These are phyloP conservation scores for Hyposoter didymator DNA, from an alignment of 2,888 invertebrate genomes.

Conservation along the genomic window DNA sequence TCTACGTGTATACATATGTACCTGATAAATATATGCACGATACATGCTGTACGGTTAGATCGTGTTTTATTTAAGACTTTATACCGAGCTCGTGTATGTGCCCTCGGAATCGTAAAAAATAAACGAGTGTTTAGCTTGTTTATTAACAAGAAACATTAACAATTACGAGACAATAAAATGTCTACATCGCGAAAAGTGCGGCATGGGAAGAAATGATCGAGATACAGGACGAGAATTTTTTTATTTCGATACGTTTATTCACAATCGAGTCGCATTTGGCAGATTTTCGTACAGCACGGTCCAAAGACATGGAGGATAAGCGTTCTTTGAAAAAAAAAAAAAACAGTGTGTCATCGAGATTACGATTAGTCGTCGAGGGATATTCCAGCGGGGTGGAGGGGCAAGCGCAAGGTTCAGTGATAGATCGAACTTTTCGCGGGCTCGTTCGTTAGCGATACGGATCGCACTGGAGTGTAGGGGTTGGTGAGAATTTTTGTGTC, in stretches of 20 bases:
- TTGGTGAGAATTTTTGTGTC: conserved; percentile 38
- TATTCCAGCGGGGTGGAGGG: background rate
- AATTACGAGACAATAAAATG: background rate
- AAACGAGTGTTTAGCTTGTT: conserved; percentile 45
- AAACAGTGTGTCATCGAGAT: conserved; percentile 59
- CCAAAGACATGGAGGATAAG: background rate
- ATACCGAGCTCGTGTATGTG: background rate
- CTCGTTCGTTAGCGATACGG: conserved; percentile 66
- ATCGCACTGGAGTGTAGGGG: conserved; percentile 61
- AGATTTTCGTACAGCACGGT: too few species aligned
- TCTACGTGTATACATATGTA: conserved; percentile 1
- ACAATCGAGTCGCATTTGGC: background rate
- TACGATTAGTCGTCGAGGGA: conserved; percentile 55
- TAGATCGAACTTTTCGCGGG: conserved; percentile 65
- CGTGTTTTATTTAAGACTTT: conserved; percentile 65
- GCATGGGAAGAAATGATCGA: background rate
- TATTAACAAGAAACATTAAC: conserved; percentile 13
- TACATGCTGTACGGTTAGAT: conserved; percentile 31
- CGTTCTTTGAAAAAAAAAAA: conserved; percentile 28
- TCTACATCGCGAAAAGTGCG: background rate
- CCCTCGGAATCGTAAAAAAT: background rate
- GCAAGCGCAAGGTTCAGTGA: conserved; percentile 35
- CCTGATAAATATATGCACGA: conserved; percentile 29
- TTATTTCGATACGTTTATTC: background rate
- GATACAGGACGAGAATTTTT: background rate